These are phyloP conservation scores for Catocala sponsa DNA, from an alignment of 2,888 invertebrate species.

Conservation along the genomic window DNA sequence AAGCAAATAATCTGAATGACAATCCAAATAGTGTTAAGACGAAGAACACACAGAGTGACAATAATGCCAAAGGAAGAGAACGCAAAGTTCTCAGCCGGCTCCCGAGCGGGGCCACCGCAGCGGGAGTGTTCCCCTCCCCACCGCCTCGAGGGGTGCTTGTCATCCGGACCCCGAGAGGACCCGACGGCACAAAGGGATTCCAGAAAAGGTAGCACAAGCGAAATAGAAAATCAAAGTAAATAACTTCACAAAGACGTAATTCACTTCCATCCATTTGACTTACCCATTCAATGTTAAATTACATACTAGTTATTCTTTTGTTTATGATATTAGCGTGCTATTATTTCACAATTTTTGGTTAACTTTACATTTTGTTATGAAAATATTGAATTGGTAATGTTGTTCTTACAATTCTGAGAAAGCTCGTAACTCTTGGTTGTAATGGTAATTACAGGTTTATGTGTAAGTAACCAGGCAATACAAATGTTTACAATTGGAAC, in stretches of 20 bases:
- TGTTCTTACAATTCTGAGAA: no score
- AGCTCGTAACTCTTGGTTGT: no score
- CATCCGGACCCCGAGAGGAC: slow-evolving; percentile 92
- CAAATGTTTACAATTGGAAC: no score
- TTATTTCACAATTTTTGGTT: slow-evolving; percentile 54
- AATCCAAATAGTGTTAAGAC: slow-evolving; percentile 69
- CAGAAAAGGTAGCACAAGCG: slow-evolving; percentile 77
- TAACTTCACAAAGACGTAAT: slow-evolving; percentile 56
- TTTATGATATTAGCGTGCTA: slow-evolving; percentile 47
- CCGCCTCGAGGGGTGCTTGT: slow-evolving; percentile 86
- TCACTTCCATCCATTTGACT: slow-evolving; percentile 65
- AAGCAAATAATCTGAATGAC: slow-evolving; percentile 79
- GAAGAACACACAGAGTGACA: slow-evolving; percentile 67
- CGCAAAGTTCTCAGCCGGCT: slow-evolving; percentile 76
- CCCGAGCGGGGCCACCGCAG: slow-evolving; percentile 71
- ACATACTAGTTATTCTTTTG: slow-evolving; percentile 44
- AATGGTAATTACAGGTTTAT: no score
- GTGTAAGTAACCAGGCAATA: no score
- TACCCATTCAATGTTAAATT: slow-evolving; percentile 44
- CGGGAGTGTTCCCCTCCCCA: slow-evolving; percentile 79
- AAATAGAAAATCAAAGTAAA: slow-evolving; percentile 14
- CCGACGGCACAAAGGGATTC: slow-evolving; percentile 91
- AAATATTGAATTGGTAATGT: not conserved
- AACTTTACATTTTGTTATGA: slow-evolving; percentile 5
- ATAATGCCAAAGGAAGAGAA: slow-evolving; percentile 77